Evolutionary conservation across 2,888 invertebrate genomes (phyloP).

Genomic region (Microctonus aethiopoides): DNA sequence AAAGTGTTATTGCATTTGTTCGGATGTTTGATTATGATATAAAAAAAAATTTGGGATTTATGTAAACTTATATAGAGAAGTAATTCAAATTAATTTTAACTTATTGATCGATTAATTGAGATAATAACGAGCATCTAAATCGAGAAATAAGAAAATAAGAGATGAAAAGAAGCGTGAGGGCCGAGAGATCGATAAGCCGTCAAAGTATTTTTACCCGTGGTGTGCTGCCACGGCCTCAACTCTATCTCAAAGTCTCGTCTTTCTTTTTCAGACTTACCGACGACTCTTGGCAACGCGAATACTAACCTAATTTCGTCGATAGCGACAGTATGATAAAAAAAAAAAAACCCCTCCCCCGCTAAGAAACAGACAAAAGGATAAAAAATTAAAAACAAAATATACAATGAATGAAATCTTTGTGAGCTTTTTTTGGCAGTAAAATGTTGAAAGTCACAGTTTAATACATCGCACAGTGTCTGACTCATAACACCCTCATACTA

Average conservation of each 20-base stretch:
- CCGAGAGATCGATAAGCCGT: constrained; percentile 32
- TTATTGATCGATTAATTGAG: constrained; percentile 11
- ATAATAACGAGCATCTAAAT: constrained; percentile 26
- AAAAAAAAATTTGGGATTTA: too few relatives aligned
- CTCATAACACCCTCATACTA: constrained; percentile 42
- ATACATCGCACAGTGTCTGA: constrained; percentile 32
- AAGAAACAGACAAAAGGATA: not conserved
- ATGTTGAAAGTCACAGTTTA: not conserved
- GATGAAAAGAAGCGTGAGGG: constrained; percentile 11
- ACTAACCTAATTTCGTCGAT: constrained; percentile 19
- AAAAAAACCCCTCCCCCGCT: not conserved
- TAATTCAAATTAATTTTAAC: constrained; percentile 10
- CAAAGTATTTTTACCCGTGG: constrained; percentile 35
- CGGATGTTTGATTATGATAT: too few relatives aligned
- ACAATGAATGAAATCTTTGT: not conserved
- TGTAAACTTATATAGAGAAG: not conserved
- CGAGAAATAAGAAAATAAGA: constrained; percentile 10
- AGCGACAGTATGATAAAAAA: not conserved
- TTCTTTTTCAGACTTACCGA: constrained; percentile 2
- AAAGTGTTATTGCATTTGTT: not conserved
- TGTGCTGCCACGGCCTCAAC: not conserved
- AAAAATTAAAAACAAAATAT: not conserved
- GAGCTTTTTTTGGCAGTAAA: not conserved
- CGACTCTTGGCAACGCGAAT: constrained; percentile 12
- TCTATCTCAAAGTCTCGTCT: constrained; percentile 16